Percentiles rank a stretch among this genome's conserved stretches.
Conservation (phyloP, 2,113 vertebrate genomes). For the Phaethon lepturus region DNA sequence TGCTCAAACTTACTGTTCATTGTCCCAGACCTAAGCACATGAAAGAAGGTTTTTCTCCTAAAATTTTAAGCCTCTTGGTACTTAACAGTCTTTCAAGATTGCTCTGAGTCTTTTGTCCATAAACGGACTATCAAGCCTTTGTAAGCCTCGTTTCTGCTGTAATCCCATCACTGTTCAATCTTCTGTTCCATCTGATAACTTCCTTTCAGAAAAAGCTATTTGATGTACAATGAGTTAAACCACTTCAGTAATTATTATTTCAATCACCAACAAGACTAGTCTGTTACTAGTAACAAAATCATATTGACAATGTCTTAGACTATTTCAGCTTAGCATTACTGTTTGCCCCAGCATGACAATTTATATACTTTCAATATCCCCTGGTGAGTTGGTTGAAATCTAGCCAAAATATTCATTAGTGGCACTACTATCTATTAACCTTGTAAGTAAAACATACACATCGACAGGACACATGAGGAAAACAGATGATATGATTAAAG, state of each 20-base stretch:
- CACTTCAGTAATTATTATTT: conserved; percentile 16
- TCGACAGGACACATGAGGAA: conserved; percentile 62
- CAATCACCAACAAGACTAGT: neutral
- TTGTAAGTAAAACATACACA: conserved; percentile 70
- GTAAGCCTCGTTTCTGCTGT: neutral
- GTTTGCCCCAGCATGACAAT: neutral
- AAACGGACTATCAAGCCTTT: neutral
- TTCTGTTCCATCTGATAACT: conserved; percentile 22
- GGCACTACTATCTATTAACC: conserved; percentile 34
- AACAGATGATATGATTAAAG: conserved; percentile 52
- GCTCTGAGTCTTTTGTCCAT: conserved; percentile 8
- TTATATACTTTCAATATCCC: neutral
- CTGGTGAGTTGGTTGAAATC: neutral
- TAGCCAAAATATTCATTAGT: conserved; percentile 33
- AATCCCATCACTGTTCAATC: conserved; percentile 1
- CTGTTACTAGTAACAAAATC: conserved; percentile 21
- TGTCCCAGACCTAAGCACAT: neutral
- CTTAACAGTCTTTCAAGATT: conserved; percentile 7
- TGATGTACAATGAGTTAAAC: conserved; percentile 33
- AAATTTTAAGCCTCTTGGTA: neutral
- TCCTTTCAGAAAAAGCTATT: conserved; percentile 17
- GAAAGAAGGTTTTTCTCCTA: neutral
- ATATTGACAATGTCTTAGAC: conserved; percentile 7
- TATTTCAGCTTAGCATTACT: neutral
- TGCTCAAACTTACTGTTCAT: neutral